Conservation (phyloP, 2,888 invertebrate species). For the Trissoscelio sp. region DNA sequence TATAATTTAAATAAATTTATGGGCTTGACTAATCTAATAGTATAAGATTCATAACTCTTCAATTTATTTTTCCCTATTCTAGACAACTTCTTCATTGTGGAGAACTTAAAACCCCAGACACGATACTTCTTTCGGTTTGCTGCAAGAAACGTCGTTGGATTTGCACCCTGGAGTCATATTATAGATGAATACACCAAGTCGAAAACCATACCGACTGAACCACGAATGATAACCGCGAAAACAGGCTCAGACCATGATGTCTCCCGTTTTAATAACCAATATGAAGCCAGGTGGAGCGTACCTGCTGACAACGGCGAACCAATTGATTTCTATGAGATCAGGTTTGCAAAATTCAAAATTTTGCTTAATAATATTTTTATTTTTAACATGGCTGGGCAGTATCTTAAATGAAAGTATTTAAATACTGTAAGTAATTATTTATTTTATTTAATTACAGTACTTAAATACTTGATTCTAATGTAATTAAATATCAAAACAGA, state of each 20-base stretch:
- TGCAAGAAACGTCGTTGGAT: conserved; percentile 92
- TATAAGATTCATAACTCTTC: too few relatives aligned
- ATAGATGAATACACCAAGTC: conserved; percentile 89
- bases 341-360: too few relatives aligned
- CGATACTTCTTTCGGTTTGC: conserved; percentile 93
- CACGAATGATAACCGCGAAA: conserved; percentile 86
- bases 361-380: too few relatives aligned
- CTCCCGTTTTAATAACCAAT: conserved; percentile 90
- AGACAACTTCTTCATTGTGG: conserved; percentile 93
- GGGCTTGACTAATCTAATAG: too few relatives aligned
- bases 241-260: conserved; percentile 80
- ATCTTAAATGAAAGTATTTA: too few relatives aligned
- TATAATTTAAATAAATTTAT: too few relatives aligned
- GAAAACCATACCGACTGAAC: conserved; percentile 90
- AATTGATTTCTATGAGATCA: conserved; percentile 90
- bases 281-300: conserved; percentile 92
- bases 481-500: too few relatives aligned
- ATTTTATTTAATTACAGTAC: too few relatives aligned
- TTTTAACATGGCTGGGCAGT: too few relatives aligned
- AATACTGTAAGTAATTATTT: too few relatives aligned
- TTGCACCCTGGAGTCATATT: conserved; percentile 89
- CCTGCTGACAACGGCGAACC: conserved; percentile 96
- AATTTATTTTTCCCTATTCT: too few relatives aligned
- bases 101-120: conserved; percentile 90
- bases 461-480: too few relatives aligned